Conservation (phyloP, 1,140 invertebrate genomes). For the Pseudoatta argentina region DNA sequence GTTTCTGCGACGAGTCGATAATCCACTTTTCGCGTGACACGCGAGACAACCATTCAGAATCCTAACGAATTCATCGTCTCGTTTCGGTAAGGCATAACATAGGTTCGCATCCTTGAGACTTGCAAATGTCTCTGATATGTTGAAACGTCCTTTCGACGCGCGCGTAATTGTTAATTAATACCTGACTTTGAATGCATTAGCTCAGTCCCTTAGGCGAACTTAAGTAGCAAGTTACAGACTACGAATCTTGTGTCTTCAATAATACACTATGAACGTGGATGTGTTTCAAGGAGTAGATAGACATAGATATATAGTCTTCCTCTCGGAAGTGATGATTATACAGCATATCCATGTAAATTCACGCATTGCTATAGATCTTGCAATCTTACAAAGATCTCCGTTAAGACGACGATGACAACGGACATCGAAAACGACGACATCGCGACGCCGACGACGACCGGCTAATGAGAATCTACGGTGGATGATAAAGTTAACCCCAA, state of each 20-base stretch:
- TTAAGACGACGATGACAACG: constrained; percentile 46
- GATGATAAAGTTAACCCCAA: constrained; percentile 77
- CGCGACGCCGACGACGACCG: constrained; percentile 57
- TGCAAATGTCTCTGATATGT: not conserved
- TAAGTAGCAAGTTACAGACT: constrained; percentile 25
- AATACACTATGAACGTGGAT: not conserved
- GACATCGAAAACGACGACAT: constrained; percentile 58
- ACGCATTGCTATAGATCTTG: not conserved
- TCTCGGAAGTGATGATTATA: constrained; percentile 26
- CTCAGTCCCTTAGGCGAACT: constrained; percentile 1
- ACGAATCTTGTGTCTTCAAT: not conserved
- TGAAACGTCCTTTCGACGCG: not conserved
- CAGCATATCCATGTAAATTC: constrained; percentile 34
- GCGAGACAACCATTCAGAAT: constrained; percentile 14
- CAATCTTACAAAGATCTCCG: constrained; percentile 17
- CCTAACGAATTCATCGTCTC: constrained; percentile 33
- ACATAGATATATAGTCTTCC: not conserved
- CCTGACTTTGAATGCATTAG: constrained; percentile 20
- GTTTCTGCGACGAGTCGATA: constrained; percentile 61
- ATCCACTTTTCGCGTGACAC: constrained; percentile 55
- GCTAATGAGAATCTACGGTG: constrained; percentile 82
- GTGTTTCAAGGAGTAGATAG: not conserved
- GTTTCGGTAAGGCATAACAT: not conserved
- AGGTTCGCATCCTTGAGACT: too few relatives aligned
- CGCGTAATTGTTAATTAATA: constrained; percentile 50